A percentile compares a stretch with the other conserved stretches of the same genome.
Conservation (phyloP, 2,888 invertebrate species). For the Ischnura elegans region DNA sequence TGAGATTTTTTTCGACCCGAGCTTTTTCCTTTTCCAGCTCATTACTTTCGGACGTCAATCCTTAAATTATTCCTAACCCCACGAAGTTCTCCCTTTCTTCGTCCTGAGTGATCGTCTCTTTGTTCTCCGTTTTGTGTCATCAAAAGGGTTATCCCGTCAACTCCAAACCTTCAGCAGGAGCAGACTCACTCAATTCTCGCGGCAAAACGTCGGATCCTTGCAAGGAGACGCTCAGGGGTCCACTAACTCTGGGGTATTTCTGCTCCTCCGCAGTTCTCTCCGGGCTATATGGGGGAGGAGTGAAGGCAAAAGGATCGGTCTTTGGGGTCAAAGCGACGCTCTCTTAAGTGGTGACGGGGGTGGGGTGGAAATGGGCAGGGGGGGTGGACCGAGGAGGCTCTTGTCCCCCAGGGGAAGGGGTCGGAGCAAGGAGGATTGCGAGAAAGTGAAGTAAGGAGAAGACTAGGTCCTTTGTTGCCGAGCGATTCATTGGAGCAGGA, state of each 20-base stretch:
- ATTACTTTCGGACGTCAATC: neutral
- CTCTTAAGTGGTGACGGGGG: conserved; percentile 1
- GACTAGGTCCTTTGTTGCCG: neutral
- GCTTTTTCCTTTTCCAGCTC: no score
- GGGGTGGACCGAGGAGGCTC: neutral
- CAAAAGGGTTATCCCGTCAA: neutral
- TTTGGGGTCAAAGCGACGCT: conserved; percentile 49
- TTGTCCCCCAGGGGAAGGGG: neutral
- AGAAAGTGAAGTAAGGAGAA: neutral
- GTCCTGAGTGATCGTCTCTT: neutral
- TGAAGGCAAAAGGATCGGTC: neutral
- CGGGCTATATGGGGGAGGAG: neutral
- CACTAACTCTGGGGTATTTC: neutral
- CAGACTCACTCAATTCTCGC: neutral
- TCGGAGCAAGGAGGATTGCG: neutral
- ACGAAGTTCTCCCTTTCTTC: neutral
- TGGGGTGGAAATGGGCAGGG: neutral
- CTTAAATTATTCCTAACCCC: neutral
- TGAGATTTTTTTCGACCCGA: no score
- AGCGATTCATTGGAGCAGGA: neutral
- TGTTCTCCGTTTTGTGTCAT: neutral
- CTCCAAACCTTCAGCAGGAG: neutral
- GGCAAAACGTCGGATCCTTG: neutral
- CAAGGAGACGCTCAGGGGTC: conserved; percentile 3
- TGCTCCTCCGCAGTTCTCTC: neutral